These are phyloP conservation scores for Phalacrocorax carbo DNA, from an alignment of 2,113 vertebrate species.

Conservation along the genomic window DNA sequence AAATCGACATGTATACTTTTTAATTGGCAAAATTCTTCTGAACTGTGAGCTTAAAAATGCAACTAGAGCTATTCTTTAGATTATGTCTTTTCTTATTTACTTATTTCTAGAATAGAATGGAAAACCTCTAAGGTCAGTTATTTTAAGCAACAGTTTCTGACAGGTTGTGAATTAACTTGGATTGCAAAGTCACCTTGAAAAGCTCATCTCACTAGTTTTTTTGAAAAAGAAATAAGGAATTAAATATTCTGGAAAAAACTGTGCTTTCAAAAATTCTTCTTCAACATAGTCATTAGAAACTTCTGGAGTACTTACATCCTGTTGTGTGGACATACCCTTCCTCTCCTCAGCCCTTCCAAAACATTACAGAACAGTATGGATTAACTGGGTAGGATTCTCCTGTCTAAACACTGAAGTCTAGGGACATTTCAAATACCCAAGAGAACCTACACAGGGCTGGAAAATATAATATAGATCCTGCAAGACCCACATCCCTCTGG, in stretches of 20 bases:
- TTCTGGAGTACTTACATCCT: background rate
- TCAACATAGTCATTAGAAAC: background rate
- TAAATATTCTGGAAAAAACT: background rate
- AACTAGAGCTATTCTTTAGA: conserved; percentile 15
- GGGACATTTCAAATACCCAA: background rate
- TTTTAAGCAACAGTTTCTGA: conserved; percentile 45
- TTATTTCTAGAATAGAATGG: conserved; percentile 10
- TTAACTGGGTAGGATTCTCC: background rate
- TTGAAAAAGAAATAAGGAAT: background rate
- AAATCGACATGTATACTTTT: background rate
- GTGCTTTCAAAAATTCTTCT: background rate
- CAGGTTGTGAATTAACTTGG: conserved; percentile 48
- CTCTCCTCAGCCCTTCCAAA: background rate
- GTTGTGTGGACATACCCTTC: background rate
- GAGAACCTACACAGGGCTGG: background rate
- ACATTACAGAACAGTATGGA: background rate
- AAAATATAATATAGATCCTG: background rate
- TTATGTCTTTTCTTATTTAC: conserved; percentile 24
- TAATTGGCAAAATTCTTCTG: conserved; percentile 38
- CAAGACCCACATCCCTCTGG: background rate
- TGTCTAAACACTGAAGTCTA: background rate
- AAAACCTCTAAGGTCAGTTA: conserved; percentile 23
- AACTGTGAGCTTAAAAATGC: conserved; percentile 22
- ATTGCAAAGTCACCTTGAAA: conserved; percentile 46
- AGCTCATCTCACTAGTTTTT: conserved; percentile 9